Conservation (phyloP, 2,113 vertebrate species). For the Cochlearius cochlearius region DNA sequence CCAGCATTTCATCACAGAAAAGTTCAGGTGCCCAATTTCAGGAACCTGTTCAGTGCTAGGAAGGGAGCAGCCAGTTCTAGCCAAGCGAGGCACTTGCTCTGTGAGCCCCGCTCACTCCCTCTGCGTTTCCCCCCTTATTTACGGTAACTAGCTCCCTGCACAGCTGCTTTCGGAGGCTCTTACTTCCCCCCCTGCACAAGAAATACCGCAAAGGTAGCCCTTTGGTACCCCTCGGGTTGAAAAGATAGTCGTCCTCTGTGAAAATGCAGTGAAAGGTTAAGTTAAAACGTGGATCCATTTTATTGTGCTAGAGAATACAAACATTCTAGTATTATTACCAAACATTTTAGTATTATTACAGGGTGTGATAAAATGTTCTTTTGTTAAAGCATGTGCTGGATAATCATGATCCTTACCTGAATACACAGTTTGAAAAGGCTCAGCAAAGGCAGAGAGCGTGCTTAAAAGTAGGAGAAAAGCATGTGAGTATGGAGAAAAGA, state of each 20-base stretch:
- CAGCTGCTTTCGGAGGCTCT: neutral
- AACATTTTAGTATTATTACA: neutral
- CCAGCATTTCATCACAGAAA: neutral
- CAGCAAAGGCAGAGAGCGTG: neutral
- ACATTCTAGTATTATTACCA: neutral
- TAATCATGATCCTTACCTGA: neutral
- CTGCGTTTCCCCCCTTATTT: neutral
- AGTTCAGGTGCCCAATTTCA: neutral
- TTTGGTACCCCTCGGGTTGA: neutral
- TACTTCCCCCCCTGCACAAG: neutral
- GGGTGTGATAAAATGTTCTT: neutral
- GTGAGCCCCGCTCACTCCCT: neutral
- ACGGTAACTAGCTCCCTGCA: neutral
- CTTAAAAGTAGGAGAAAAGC: neutral
- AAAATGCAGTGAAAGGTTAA: neutral
- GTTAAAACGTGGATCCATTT: neutral
- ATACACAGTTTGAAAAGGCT: neutral
- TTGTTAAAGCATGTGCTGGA: neutral
- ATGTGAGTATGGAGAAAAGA: neutral
- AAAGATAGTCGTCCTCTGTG: fast-evolving
- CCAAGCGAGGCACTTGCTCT: neutral
- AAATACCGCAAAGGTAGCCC: neutral
- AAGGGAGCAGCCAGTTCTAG: neutral
- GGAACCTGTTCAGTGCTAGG: neutral
- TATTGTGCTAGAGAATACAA: neutral